Evolutionary conservation across 2,797 vertebrate genomes (phyloP), one percentile per base, ranked within the genome.

Genomic region (Oophaga sylvatica): DNA sequence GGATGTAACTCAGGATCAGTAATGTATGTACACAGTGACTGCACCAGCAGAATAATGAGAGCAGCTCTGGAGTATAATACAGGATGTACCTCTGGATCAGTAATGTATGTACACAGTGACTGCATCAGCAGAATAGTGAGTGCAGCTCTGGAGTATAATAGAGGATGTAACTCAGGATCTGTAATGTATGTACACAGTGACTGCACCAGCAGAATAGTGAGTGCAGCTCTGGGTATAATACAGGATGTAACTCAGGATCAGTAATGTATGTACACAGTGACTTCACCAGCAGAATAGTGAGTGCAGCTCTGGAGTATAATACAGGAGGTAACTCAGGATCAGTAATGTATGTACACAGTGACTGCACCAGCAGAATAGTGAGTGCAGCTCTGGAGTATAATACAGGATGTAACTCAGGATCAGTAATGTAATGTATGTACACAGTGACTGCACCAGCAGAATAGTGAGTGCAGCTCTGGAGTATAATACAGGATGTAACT

Each of bases 201-300:
- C 10, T 48, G 10, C 26, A 26, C 26, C 26, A 26, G 26, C 26
- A 26, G 26, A 26, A 26, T 26, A 26, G 26, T 26, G 26, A 26
- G 26, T 26, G 26, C 31, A 17, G 5, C 31, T 35, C 68, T 31
- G 48, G 48, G 68, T 29, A 71, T 29, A 71, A 71, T 35, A 71
- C 29, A 19, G 68, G 35, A 31, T 17, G 68, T 31, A 71, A 31
- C 68, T 71, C 68, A 45, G 73, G 71, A 75, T 75, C 11, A 22
- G 35, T 75, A 26, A n/a, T n/a, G n/a, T n/a, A 71, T 71, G 68
- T 35, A 71, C 68, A 71, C 68, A 71, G 31, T 41, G 68, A 71
- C 26, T 26, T 0, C 26, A 26, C 26, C 26, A 26, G 26, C 26
- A 26, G 26, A 26, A 26, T 26, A 26, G 26, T 26, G 26, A 26